A percentile compares a stretch with the other conserved stretches of the same genome.
Evolutionary conservation across 2,888 invertebrate species (phyloP).

Genomic region (Calameuta filiformis): DNA sequence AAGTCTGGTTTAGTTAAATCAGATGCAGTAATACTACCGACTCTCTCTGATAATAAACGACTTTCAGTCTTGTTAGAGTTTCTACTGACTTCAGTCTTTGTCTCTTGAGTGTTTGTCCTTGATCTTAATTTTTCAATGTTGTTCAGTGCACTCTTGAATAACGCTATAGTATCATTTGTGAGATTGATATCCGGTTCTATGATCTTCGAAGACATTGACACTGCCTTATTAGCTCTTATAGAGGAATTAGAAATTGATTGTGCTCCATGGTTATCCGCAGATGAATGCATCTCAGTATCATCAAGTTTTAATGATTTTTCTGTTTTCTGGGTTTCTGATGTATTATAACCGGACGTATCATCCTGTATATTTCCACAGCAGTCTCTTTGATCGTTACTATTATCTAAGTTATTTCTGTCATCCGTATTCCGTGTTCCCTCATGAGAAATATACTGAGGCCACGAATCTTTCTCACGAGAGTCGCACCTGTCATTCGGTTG

Average conservation of each 20-base stretch:
- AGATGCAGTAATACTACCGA: conserved; percentile 6
- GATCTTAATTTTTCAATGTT: not conserved
- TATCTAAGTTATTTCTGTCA: not conserved
- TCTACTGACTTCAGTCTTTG: not conserved
- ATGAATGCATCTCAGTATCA: not conserved
- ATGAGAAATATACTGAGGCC: not conserved
- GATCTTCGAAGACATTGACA: not conserved
- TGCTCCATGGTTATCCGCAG: not conserved
- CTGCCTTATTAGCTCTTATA: not conserved
- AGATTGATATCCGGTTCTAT: not conserved
- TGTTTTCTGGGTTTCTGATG: not conserved
- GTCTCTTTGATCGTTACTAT: not conserved
- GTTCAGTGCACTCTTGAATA: not conserved
- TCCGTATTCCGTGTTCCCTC: not conserved
- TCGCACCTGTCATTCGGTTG: not conserved
- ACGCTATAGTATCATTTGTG: not conserved
- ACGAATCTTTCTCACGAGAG: not conserved
- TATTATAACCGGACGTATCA: not conserved
- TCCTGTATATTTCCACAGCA: not conserved
- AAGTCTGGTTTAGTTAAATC: conserved; percentile 33
- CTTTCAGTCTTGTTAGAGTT: not conserved
- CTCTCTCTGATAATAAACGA: not conserved
- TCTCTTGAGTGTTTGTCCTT: not conserved
- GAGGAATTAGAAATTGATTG: not conserved
- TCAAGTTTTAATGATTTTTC: not conserved